phyloP scores from a whole-genome alignment of 1,140 invertebrate genomes.

The Coptotermes formosanus region DNA sequence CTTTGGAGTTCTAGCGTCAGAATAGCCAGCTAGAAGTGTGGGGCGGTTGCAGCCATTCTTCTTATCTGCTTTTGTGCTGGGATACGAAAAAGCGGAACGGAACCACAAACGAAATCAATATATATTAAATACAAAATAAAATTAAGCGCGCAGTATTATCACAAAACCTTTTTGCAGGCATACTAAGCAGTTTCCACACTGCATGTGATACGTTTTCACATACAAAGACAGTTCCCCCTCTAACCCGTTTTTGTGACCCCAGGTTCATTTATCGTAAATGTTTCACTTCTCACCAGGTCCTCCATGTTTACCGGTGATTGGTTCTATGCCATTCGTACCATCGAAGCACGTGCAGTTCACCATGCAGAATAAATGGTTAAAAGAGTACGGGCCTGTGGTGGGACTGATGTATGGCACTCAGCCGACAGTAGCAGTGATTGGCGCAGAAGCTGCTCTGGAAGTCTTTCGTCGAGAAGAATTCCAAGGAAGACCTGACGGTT shows the following conservation, averaged over 20 bases:
- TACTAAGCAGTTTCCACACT: not conserved
- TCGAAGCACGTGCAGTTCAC: constrained; percentile 42
- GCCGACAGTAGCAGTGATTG: constrained; percentile 45
- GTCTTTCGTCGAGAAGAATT: constrained; percentile 45
- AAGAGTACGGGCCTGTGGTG: constrained; percentile 46
- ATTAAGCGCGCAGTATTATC: not conserved
- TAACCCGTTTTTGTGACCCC: too few relatives aligned
- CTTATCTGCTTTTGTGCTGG: too few relatives aligned
- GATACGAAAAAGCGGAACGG: too few relatives aligned
- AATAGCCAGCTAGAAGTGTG: too few relatives aligned
- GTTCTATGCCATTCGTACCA: constrained; percentile 45
- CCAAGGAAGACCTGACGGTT: constrained; percentile 46
- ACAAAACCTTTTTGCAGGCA: not conserved
- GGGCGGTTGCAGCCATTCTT: too few relatives aligned
- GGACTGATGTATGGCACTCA: constrained; percentile 43
- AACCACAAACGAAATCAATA: too few relatives aligned
- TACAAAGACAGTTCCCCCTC: too few relatives aligned
- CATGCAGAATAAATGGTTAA: constrained; percentile 42
- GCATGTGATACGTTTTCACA: too few relatives aligned
- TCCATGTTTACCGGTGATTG: constrained; percentile 44
- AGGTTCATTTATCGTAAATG: not conserved
- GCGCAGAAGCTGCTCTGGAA: constrained; percentile 44
- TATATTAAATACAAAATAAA: too few relatives aligned
- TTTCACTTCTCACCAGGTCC: constrained; percentile 41
- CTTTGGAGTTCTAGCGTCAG: too few relatives aligned